These are phyloP conservation scores for Phyllotreta cruciferae DNA, from an alignment of 2,888 invertebrate species.

Conservation along the genomic window DNA sequence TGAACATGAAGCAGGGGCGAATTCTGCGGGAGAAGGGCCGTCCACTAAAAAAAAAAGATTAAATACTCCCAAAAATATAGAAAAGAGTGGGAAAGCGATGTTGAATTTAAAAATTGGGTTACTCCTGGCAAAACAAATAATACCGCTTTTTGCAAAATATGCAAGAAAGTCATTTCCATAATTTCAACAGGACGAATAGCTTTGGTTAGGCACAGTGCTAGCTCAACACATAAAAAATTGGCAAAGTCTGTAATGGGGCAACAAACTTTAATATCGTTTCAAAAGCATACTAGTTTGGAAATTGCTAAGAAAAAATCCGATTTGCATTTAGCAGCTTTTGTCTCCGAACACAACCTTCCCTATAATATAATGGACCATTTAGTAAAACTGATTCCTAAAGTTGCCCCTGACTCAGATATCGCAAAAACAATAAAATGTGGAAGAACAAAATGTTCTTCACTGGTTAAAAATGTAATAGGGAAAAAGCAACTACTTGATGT, in stretches of 20 bases:
- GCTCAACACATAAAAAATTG: neutral
- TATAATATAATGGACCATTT: slow-evolving; percentile 16
- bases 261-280: neutral
- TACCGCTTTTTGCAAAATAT: slow-evolving; percentile 3
- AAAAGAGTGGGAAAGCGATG: neutral
- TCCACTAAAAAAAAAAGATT: neutral
- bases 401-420: slow-evolving; percentile 10
- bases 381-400: neutral
- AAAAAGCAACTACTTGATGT: neutral
- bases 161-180: slow-evolving; percentile 7
- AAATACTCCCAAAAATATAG: slow-evolving; percentile 10
- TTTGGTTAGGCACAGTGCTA: neutral
- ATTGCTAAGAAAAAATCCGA: neutral
- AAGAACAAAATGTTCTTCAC: slow-evolving; percentile 7
- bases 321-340: slow-evolving; percentile 9
- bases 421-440: slow-evolving; percentile 4
- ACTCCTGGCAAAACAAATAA: slow-evolving; percentile 1
- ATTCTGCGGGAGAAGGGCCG: neutral
- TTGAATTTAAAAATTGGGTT: slow-evolving; percentile 9
- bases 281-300: neutral
- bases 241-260: neutral
- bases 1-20: neutral
- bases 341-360: slow-evolving; percentile 10
- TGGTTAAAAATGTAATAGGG: slow-evolving; percentile 21
- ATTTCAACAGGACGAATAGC: neutral